phyloP scores from a whole-genome alignment of 2,888 invertebrate genomes.

The Prenolepis imparis region DNA sequence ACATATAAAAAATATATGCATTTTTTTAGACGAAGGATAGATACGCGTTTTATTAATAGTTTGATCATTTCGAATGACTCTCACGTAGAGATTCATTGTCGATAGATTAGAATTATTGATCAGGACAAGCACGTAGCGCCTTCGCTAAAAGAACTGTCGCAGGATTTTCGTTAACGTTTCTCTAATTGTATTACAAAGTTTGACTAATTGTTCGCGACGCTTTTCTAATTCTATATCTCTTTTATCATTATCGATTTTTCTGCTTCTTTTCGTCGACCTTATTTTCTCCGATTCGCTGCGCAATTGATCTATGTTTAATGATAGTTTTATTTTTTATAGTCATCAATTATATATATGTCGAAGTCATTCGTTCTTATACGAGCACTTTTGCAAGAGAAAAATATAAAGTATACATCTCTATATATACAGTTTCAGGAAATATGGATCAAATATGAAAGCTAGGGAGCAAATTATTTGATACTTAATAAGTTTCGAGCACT shows the following conservation, averaged over 20 bases:
- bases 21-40: not conserved
- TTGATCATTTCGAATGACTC: slow-evolving; percentile 16
- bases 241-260: slow-evolving; percentile 23
- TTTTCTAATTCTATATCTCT: slow-evolving; percentile 23
- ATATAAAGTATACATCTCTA: not conserved
- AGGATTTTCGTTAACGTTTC: slow-evolving; percentile 48
- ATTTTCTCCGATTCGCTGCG: not conserved
- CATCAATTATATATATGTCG: slow-evolving; percentile 7
- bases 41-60: not conserved
- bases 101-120: not conserved
- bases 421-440: not conserved
- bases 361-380: not conserved
- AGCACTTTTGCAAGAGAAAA: not conserved
- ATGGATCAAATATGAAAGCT: not conserved
- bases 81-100: slow-evolving; percentile 17
- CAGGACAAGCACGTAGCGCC: not conserved
- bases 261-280: slow-evolving; percentile 9
- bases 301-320: slow-evolving; percentile 8
- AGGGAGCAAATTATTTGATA: not conserved
- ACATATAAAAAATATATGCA: not conserved
- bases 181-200: slow-evolving; percentile 32
- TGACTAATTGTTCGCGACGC: slow-evolving; percentile 15
- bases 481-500: not conserved
- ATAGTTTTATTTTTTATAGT: slow-evolving; percentile 3
- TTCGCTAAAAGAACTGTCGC: not conserved